Percentiles rank a stretch among this genome's conserved stretches.
Conservation (phyloP, 2,113 vertebrate genomes). For the Salvator merianae region DNA sequence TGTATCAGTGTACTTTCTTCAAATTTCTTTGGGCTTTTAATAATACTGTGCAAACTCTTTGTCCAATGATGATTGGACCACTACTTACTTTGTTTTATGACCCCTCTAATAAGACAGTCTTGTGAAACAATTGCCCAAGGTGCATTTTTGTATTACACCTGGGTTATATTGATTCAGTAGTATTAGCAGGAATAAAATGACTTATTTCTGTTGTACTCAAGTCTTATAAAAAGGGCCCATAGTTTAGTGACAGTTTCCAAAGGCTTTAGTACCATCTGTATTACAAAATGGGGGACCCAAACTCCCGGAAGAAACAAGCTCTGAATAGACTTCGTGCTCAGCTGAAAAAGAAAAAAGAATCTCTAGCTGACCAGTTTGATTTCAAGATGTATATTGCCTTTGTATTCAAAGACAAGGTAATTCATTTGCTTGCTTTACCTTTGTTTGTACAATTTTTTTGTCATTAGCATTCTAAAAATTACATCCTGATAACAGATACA, state of each 20-base stretch:
- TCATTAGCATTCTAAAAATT: background rate
- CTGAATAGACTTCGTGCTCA: conserved; percentile 99
- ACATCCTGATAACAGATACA: background rate
- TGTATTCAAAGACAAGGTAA: conserved; percentile 99
- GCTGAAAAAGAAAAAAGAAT: conserved; percentile 99
- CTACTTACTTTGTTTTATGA: conserved; percentile 71
- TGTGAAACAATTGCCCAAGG: conserved; percentile 71
- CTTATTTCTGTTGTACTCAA: conserved; percentile 86
- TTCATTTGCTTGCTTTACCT: conserved; percentile 41
- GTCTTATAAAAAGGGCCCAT: conserved; percentile 81
- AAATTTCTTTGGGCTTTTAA: conserved; percentile 54
- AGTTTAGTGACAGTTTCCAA: conserved; percentile 80
- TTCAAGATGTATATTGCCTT: conserved; percentile 99
- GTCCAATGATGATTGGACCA: conserved; percentile 73
- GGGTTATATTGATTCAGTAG: conserved; percentile 74
- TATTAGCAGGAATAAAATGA: conserved; percentile 77
- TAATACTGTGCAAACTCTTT: conserved; percentile 51
- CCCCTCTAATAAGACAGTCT: conserved; percentile 72
- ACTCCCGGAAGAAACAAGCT: conserved; percentile 98
- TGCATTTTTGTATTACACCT: conserved; percentile 73
- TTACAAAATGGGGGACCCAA: conserved; percentile 98
- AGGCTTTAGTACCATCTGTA: conserved; percentile 84
- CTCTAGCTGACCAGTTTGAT: conserved; percentile 99
- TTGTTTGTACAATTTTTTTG: background rate
- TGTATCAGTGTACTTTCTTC: conserved; percentile 60